A percentile compares a stretch with the other conserved stretches of the same genome.
Evolutionary conservation across 2,113 vertebrate genomes (phyloP).

Genomic region (Colinus virginianus): DNA sequence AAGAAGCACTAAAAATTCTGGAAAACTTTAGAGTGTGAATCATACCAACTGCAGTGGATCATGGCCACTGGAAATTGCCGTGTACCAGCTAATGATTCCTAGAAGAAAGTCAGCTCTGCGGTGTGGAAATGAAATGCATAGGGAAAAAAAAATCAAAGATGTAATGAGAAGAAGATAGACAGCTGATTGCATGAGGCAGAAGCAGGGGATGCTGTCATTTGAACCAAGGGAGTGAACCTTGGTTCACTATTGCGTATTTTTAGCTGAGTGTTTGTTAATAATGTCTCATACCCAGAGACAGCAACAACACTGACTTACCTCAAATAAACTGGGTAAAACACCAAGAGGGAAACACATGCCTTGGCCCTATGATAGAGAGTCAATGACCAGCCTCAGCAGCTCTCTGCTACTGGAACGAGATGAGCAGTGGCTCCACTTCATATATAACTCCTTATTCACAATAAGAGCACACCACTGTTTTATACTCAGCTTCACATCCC

Average conservation of each 20-base stretch:
- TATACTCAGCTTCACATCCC: neutral
- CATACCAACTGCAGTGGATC: neutral
- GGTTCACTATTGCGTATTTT: constrained; percentile 1
- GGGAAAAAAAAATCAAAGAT: neutral
- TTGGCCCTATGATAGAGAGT: neutral
- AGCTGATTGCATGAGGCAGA: neutral
- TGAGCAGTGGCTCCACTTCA: neutral
- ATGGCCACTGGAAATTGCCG: neutral
- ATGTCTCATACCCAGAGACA: neutral
- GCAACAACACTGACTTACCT: neutral
- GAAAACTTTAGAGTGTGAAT: neutral
- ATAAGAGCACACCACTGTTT: neutral
- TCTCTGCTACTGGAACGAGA: neutral
- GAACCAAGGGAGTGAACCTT: neutral
- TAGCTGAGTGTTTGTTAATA: constrained; percentile 31
- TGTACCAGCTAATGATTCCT: neutral
- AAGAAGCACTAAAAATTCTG: neutral
- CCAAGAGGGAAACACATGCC: neutral
- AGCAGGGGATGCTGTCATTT: constrained; percentile 12
- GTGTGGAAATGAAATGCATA: neutral
- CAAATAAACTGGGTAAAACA: neutral
- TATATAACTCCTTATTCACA: neutral
- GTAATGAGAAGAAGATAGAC: constrained; percentile 43
- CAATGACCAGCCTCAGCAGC: neutral
- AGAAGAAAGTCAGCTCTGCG: neutral